Conservation (phyloP, 2,888 invertebrate genomes). For the Hirtodrosophila duncani region DNA sequence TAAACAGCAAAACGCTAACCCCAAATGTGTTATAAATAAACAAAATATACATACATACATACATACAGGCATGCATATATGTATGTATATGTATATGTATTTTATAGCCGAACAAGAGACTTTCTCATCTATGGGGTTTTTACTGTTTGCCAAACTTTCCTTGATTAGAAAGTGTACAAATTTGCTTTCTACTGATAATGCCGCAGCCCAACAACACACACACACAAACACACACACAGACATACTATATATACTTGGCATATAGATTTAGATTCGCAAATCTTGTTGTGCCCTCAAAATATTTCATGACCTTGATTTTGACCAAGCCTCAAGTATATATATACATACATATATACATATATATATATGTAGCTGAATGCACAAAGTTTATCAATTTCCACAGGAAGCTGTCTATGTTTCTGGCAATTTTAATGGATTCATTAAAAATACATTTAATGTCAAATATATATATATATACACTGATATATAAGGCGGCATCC, state of each 20-base stretch:
- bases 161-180: conserved; percentile 47
- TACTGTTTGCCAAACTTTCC: conserved; percentile 36
- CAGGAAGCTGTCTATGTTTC: conserved; percentile 46
- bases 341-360: conserved; percentile 2
- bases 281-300: conserved; percentile 2
- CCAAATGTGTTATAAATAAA: conserved; percentile 11
- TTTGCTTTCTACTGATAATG: conserved; percentile 27
- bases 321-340: conserved; percentile 4
- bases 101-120: conserved; percentile 18
- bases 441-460: conserved; percentile 13
- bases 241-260: not conserved
- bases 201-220: not conserved
- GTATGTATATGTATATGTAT: conserved; percentile 19
- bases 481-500: conserved; percentile 11
- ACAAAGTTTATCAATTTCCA: conserved; percentile 46
- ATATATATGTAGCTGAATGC: not conserved
- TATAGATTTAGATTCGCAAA: conserved; percentile 20
- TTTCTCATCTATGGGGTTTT: conserved; percentile 34
- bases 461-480: not conserved
- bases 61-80: no score
- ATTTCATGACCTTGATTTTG: conserved; percentile 50
- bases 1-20: no score
- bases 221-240: not conserved
- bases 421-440: conserved; percentile 26
- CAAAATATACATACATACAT: conserved; percentile 20